phyloP scores from a whole-genome alignment of 2,113 vertebrate species.

The Donacobius atricapilla region DNA sequence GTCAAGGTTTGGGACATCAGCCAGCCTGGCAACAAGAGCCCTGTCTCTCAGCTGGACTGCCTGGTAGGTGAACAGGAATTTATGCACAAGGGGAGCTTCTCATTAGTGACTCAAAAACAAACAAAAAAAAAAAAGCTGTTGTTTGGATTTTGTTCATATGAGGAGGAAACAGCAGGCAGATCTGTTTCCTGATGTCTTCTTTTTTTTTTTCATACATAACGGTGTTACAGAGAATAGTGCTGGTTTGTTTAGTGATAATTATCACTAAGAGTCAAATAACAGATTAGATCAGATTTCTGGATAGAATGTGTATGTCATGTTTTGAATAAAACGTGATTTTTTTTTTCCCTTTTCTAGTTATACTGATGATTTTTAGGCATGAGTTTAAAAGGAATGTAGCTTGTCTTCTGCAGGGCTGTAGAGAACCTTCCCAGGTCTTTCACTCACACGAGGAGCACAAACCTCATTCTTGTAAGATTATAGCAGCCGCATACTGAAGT shows the following conservation, averaged over 20 bases:
- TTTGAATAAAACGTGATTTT: background rate
- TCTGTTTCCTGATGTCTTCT: constrained; percentile 28
- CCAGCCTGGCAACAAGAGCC: constrained; percentile 84
- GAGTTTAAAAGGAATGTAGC: background rate
- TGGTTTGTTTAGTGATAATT: background rate
- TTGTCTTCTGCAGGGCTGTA: background rate
- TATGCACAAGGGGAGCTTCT: background rate
- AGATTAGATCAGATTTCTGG: background rate
- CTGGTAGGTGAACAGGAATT: constrained; percentile 70
- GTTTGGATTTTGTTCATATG: constrained; percentile 41
- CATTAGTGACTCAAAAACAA: constrained; percentile 27
- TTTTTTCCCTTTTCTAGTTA: background rate
- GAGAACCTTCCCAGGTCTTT: background rate
- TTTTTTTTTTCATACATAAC: background rate
- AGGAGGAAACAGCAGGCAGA: constrained; percentile 34
- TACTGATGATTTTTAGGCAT: background rate
- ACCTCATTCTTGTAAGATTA: background rate
- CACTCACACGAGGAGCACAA: background rate
- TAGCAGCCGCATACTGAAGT: background rate
- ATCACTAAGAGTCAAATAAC: background rate
- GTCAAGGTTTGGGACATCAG: constrained; percentile 87
- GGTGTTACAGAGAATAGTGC: background rate
- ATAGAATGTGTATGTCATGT: accelerated
- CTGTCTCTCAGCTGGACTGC: constrained; percentile 84
- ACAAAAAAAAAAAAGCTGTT: constrained; percentile 27